Conservation (phyloP, 1,140 invertebrate species). For the Drosophila nikananu region DNA sequence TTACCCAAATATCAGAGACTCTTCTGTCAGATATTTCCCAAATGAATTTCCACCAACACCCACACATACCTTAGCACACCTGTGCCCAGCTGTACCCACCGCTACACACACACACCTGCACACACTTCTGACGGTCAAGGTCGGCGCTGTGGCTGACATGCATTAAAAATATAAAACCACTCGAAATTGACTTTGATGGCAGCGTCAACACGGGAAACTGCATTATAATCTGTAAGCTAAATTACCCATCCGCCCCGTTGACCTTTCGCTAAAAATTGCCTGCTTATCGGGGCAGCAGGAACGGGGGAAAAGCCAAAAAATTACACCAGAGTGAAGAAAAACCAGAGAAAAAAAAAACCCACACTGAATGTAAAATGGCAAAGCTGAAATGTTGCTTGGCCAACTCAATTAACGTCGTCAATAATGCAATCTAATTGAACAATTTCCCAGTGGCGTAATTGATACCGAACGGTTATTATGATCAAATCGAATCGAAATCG, state of each 20-base stretch:
- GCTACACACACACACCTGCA: neutral
- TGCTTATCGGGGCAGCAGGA: constrained; percentile 1
- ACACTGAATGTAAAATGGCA: constrained; percentile 14
- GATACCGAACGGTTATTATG: constrained; percentile 39
- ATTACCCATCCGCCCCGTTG: constrained; percentile 8
- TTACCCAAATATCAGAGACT: neutral
- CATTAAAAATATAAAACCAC: constrained; percentile 58
- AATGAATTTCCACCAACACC: constrained; percentile 24
- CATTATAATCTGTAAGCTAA: constrained; percentile 14
- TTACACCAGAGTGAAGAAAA: neutral
- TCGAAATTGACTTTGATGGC: constrained; percentile 58
- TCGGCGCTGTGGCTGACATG: constrained; percentile 20
- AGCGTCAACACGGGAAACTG: constrained; percentile 28
- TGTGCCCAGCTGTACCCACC: neutral
- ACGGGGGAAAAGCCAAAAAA: neutral
- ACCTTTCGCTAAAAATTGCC: constrained; percentile 30
- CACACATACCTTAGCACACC: neutral
- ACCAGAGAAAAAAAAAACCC: too few species aligned
- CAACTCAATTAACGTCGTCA: constrained; percentile 43
- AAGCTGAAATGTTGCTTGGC: constrained; percentile 12
- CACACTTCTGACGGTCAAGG: constrained; percentile 40
- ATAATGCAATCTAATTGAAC: constrained; percentile 44
- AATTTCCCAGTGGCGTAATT: constrained; percentile 36
- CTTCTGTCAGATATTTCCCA: constrained; percentile 27
- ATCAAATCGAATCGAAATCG: constrained; percentile 39